Conservation (phyloP, 2,113 vertebrate genomes). For the Oryzias curvinotus region DNA sequence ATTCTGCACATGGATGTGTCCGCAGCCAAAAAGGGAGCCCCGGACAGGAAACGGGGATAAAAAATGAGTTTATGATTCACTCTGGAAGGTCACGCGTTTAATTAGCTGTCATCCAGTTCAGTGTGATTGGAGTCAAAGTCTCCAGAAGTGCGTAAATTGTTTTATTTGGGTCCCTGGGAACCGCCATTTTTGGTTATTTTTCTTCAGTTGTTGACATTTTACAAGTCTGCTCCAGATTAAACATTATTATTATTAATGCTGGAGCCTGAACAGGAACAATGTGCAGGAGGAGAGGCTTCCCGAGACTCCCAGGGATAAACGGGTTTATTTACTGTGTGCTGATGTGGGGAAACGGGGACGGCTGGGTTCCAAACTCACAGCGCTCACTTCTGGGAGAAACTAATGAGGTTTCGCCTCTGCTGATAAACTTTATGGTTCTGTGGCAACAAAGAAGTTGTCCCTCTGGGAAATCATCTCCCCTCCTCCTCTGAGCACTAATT, state of each 20-base stretch:
- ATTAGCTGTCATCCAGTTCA: constrained; percentile 51
- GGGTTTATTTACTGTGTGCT: constrained; percentile 7
- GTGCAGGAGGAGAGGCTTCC: constrained; percentile 25
- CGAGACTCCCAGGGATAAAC: constrained; percentile 32
- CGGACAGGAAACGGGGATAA: constrained; percentile 23
- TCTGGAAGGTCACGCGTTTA: constrained; percentile 60
- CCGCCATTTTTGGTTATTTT: constrained; percentile 17
- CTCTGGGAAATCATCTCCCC: not conserved
- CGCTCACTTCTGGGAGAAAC: not conserved
- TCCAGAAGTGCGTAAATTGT: constrained; percentile 51
- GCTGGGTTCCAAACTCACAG: constrained; percentile 6
- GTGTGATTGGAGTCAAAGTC: constrained; percentile 49
- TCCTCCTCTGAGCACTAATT: not conserved
- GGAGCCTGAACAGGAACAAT: constrained; percentile 32
- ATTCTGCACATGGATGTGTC: constrained; percentile 2
- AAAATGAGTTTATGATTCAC: constrained; percentile 45
- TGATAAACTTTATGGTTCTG: not conserved
- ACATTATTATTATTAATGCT: not conserved
- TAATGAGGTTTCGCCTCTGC: not conserved
- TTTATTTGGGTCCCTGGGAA: constrained; percentile 58
- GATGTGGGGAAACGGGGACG: constrained; percentile 6
- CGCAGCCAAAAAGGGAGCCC: not conserved
- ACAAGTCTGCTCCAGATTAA: not conserved
- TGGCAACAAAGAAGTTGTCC: not conserved
- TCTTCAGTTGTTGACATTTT: constrained; percentile 25